Percentiles rank a stretch among this genome's conserved stretches.
Evolutionary conservation across 2,797 vertebrate species (phyloP).

Genomic region (Emys orbicularis): DNA sequence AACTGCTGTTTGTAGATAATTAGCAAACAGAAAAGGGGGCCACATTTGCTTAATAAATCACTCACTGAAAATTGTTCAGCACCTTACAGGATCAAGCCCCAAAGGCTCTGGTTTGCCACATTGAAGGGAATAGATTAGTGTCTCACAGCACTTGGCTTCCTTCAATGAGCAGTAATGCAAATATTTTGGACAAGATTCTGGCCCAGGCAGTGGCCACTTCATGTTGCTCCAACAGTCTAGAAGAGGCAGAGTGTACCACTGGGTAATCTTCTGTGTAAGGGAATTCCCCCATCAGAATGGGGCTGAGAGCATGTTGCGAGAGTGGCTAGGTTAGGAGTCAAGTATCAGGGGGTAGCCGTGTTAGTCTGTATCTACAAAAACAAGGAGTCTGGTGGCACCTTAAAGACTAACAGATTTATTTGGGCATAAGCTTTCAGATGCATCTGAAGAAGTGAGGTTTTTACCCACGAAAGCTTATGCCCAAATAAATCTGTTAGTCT

Average conservation of each 20-base stretch:
- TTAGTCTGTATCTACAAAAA: too few relatives aligned
- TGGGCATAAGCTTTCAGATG: too few relatives aligned
- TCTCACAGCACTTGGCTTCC: not conserved
- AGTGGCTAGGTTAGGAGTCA: not conserved
- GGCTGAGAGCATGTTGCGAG: not conserved
- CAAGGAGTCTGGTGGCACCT: too few relatives aligned
- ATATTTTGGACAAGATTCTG: not conserved
- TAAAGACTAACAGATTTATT: too few relatives aligned
- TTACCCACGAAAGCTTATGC: too few relatives aligned
- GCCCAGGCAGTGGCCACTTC: not conserved
- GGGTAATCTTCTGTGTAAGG: not conserved
- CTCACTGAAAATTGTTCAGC: not conserved
- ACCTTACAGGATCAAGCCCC: not conserved
- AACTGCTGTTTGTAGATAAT: not conserved
- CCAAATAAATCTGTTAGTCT: too few relatives aligned
- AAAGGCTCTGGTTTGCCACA: not conserved
- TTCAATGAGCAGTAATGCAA: not conserved
- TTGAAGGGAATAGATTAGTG: not conserved
- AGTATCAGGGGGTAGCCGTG: too few relatives aligned
- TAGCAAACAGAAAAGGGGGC: not conserved
- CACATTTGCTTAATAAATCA: not conserved
- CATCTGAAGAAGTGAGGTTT: too few relatives aligned
- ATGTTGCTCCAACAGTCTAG: not conserved
- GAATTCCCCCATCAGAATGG: not conserved
- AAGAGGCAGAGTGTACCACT: not conserved